These are phyloP conservation scores for Pongo abelii DNA, from an alignment of 2,113 vertebrate genomes.

Conservation along the genomic window DNA sequence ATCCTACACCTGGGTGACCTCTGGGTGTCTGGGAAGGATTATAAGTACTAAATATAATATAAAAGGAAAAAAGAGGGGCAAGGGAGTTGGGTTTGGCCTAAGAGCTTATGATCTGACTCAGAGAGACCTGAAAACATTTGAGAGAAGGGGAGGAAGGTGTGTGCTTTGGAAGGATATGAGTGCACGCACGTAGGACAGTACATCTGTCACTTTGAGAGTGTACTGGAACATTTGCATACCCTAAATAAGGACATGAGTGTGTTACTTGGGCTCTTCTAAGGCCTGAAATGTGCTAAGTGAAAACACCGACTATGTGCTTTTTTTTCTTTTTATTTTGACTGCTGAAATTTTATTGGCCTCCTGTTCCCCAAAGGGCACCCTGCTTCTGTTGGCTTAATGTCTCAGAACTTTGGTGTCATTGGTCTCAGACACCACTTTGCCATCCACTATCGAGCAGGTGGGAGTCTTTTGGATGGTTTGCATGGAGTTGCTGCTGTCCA, in stretches of 20 bases:
- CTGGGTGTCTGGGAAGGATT: constrained; percentile 46
- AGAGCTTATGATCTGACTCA: constrained; percentile 70
- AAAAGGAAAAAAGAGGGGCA: constrained; percentile 42
- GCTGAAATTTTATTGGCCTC: too few species aligned
- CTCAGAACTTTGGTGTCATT: too few species aligned
- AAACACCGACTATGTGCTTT: background rate
- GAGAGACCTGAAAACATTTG: constrained; percentile 41
- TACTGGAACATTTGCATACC: background rate
- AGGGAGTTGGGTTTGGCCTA: background rate
- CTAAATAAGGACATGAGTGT: background rate
- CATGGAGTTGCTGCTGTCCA: too few species aligned
- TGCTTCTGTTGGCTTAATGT: too few species aligned
- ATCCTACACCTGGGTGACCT: background rate
- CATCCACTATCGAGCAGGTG: too few species aligned
- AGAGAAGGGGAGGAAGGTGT: constrained; percentile 32
- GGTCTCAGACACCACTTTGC: too few species aligned
- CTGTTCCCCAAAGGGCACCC: too few species aligned
- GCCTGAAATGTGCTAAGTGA: constrained; percentile 4
- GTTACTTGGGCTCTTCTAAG: background rate
- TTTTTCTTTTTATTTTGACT: background rate
- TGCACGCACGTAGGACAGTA: background rate
- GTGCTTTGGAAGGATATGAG: constrained; percentile 9
- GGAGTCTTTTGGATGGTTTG: too few species aligned
- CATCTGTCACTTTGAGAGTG: background rate
- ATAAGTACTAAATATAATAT: constrained; percentile 18